phyloP scores from a whole-genome alignment of 2,113 vertebrate genomes.

The Sardina pilchardus region DNA sequence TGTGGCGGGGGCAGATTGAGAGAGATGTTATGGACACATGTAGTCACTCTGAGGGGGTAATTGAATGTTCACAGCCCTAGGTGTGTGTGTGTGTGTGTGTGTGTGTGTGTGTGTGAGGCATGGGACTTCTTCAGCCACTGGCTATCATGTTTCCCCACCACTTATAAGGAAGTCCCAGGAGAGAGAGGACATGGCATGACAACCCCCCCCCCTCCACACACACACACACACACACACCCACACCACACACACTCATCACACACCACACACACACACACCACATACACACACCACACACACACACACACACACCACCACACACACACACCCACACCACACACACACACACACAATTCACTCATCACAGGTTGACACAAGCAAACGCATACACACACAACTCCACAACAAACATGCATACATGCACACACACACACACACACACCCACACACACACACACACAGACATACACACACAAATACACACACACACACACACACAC shows the following conservation, averaged over 20 bases:
- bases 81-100: background rate
- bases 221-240: background rate
- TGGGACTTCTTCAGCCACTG: constrained; percentile 43
- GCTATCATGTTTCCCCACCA: constrained; percentile 54
- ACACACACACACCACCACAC: background rate
- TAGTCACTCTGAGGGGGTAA: constrained; percentile 46
- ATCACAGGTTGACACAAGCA: background rate
- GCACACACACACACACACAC: background rate
- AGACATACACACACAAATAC: background rate
- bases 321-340: background rate
- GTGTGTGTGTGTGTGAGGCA: background rate
- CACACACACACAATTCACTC: background rate
- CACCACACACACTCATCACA: background rate
- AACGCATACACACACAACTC: background rate
- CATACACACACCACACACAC: background rate
- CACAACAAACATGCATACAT: background rate
- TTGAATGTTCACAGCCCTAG: constrained; percentile 49
- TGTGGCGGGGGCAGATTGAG: background rate
- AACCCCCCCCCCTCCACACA: background rate
- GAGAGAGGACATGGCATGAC: constrained; percentile 6
- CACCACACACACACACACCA: background rate
- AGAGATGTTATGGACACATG: constrained; percentile 16
- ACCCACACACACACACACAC: background rate
- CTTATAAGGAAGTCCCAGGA: constrained; percentile 44
- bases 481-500: background rate